Evolutionary conservation across 1,140 invertebrate species (phyloP), one percentile per base, ranked within the genome.

Genomic region (Homalodisca vitripennis): DNA sequence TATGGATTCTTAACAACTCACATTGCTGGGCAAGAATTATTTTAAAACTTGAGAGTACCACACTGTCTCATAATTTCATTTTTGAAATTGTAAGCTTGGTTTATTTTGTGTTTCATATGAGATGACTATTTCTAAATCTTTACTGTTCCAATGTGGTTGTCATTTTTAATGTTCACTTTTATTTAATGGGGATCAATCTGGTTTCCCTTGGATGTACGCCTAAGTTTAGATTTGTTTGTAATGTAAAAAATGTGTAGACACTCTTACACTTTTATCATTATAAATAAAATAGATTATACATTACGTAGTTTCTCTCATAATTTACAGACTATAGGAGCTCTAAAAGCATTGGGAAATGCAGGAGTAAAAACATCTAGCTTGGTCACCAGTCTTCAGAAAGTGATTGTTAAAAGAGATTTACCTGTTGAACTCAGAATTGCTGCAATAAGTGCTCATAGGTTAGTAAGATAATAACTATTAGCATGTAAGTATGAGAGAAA

Each of bases 271-370:
- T 12, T 12, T 12, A 12, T 12, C 10, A 46, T 46, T 12, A 46
- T n/a, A 46, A 46, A 12, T 12, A 46, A 46, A 46, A 46, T n/a
- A 46, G n/a, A 10, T 46, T 12, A 10, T 46, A n/a, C 10, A 12
- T 12, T 46, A 46, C 10, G n/a, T 46, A 46, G 41, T 46, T 46
- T 46, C n/a, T n/a, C n/a, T n/a, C n/a, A n/a, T 55, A n/a, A 55
- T 55, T 17, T 78, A 24, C 76, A 92, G 89, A 81, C 89, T 55
- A 80, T 92, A 66, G 84, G 94, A 74, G 84, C 89, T 14, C 81
- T 97, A 14, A 95, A 96, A 82, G 90, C 93, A 1, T 79, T 97
- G 24, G 93, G 92, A 22, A 98, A 97, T 76, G 90, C 94, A 73
- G 94, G 94, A 1, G 78, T 90, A 0, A 83, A 88, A 69, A 88